phyloP scores from a whole-genome alignment of 2,797 vertebrate species.

The Pseudochirops corinnae region DNA sequence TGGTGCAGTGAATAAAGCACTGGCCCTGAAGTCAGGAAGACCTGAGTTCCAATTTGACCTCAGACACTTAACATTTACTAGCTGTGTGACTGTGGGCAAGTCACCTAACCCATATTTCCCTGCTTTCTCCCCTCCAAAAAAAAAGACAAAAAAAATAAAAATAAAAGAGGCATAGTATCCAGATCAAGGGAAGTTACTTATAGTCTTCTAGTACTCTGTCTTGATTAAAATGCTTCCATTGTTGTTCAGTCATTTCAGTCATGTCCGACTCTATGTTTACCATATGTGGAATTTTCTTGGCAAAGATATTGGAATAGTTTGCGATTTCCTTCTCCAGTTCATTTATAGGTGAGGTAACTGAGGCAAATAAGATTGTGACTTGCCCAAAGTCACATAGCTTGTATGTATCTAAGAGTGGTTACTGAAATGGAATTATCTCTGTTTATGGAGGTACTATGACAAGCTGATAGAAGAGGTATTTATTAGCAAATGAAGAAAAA shows the following conservation, averaged over 20 bases:
- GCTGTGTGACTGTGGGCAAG: no score
- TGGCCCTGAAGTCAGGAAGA: no score
- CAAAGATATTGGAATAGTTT: background rate
- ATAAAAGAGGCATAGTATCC: background rate
- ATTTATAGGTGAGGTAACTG: background rate
- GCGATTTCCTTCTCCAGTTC: no score
- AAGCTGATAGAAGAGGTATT: background rate
- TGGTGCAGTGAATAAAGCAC: no score
- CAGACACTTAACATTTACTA: no score
- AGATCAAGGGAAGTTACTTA: background rate
- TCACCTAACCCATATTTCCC: no score
- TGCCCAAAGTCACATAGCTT: background rate
- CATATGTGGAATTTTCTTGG: background rate
- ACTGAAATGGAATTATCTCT: background rate
- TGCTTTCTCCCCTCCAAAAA: no score
- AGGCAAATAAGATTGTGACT: background rate
- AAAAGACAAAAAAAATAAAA: no score
- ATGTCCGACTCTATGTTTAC: background rate
- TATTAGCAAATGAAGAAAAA: background rate
- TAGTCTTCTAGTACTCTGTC: background rate
- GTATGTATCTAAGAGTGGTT: background rate
- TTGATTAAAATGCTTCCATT: background rate
- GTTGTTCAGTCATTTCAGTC: background rate
- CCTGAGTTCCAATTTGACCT: no score
- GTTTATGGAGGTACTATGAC: background rate